Conservation (phyloP, 2,888 invertebrate species). For the Microplitis manilae region DNA sequence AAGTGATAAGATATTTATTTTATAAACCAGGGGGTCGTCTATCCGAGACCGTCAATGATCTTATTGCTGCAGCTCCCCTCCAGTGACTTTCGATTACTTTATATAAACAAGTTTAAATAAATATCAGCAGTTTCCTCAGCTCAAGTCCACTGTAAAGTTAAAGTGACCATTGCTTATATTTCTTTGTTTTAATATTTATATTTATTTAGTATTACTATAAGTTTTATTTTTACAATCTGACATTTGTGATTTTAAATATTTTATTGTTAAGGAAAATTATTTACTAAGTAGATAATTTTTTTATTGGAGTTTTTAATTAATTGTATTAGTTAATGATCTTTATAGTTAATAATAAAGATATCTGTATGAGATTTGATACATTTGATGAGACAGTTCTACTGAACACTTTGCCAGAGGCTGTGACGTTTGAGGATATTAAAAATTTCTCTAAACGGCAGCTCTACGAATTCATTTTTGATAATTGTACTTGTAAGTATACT, state of each 20-base stretch:
- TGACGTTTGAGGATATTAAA: constrained; percentile 30
- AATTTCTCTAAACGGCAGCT: constrained; percentile 48
- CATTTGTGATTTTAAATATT: background rate
- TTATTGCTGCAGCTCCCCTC: constrained; percentile 22
- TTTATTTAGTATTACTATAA: background rate
- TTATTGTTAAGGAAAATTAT: background rate
- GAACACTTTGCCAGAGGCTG: constrained; percentile 22
- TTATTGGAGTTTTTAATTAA: no score
- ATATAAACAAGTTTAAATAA: constrained; percentile 36
- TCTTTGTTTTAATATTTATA: constrained; percentile 2
- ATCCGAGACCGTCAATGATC: constrained; percentile 7
- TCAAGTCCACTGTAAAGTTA: constrained; percentile 15
- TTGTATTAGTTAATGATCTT: constrained; percentile 55
- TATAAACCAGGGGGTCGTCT: constrained; percentile 22
- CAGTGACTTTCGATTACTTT: constrained; percentile 22
- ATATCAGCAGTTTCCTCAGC: constrained; percentile 20
- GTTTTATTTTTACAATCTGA: background rate
- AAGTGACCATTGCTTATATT: background rate
- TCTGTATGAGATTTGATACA: constrained; percentile 56
- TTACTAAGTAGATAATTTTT: background rate
- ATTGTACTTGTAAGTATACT: constrained; percentile 56
- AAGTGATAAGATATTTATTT: background rate
- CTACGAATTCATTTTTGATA: constrained; percentile 57
- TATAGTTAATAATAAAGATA: constrained; percentile 43
- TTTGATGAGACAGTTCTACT: constrained; percentile 38